Evolutionary conservation across 2,888 invertebrate genomes (phyloP), one percentile per base, ranked within the genome.

Genomic region (Phania funesta): DNA sequence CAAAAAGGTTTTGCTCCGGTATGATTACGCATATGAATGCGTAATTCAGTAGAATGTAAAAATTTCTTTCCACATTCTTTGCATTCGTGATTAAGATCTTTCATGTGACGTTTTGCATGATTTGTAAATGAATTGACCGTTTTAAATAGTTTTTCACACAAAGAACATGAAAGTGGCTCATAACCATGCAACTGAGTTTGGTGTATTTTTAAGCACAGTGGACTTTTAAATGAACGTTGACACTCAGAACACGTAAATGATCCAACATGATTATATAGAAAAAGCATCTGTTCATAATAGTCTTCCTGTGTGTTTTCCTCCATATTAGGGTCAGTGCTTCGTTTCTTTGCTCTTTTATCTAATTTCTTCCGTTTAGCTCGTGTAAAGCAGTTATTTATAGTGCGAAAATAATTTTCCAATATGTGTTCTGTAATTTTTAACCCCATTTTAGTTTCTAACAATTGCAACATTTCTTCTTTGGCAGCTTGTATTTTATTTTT

Each of bases 81-180:
- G n/a, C 83, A 83, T 26, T 81, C 78, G 11, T 81, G 70, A 62
- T 78, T 62, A 7, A 79, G 56, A 67, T 81, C 81, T 41, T 81
- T 54, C 77, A 78, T 78, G 13, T 84, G 84, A 32, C 84, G 78
- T 38, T 81, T 76, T n/a, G 78, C 79, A 79, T 81, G 81, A 64
- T 75, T 75, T 38, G 71, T 81, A 64, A 73, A 84, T 9, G 76
- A 29, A 52, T 44, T 79, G n/a, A 46, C 71, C 1, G 67, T 56
- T 54, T 48, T 67, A 13, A 64, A 81, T n/a, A 11, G 26, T 38
- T 84, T 84, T 22, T 73, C n/a, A n/a, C 84, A 84, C 9, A 79
- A 22, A 9, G 75, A 78, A 64, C 84, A 84, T 7, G 48, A n/a
- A 20, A 75, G 22, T 1, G 80, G 64, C 18, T 76, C 65, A 11